Conservation (phyloP, 92 coral and sea anemone species). For the Anthopleura xanthogrammica region DNA sequence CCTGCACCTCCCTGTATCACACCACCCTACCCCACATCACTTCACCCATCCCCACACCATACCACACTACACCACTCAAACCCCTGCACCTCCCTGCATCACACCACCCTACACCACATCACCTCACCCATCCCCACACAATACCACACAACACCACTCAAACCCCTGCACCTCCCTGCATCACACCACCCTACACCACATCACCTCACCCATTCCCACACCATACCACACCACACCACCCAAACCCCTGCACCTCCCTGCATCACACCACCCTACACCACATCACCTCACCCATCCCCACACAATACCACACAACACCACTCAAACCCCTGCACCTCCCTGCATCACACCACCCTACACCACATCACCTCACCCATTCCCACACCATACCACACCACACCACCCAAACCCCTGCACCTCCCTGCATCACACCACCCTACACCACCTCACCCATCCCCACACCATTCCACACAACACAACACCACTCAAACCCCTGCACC, state of each 20-base stretch:
- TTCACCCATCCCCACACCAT: not conserved
- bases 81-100: not conserved
- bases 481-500: not conserved
- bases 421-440: not conserved
- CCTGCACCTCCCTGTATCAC: not conserved
- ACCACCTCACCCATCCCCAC: not conserved
- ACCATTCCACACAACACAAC: not conserved
- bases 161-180: not conserved
- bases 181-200: not conserved
- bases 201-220: not conserved
- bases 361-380: not conserved
- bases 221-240: not conserved
- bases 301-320: not conserved
- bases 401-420: no score
- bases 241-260: not conserved
- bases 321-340: no score
- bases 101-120: not conserved
- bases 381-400: not conserved
- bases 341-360: not conserved
- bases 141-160: not conserved
- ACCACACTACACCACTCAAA: not conserved
- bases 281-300: not conserved
- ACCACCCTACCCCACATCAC: not conserved
- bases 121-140: not conserved
- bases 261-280: not conserved